phyloP scores from a whole-genome alignment of 2,888 invertebrate genomes.

The Quadriops clusia region DNA sequence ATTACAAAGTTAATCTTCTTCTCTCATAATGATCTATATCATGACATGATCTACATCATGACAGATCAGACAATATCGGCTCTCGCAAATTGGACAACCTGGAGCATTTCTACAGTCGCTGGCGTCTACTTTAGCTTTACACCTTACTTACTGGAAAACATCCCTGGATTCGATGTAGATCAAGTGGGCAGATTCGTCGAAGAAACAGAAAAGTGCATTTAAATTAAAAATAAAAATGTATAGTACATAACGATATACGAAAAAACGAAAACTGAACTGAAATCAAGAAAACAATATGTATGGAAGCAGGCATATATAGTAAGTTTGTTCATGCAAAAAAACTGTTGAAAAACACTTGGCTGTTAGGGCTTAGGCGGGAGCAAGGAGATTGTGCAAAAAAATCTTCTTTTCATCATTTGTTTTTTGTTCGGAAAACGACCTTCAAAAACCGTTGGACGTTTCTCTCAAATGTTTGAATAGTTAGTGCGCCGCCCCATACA shows the following conservation, averaged over 20 bases:
- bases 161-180: slow-evolving; percentile 52
- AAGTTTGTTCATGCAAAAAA: slow-evolving; percentile 56
- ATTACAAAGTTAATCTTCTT: too few species aligned
- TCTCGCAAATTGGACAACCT: too few species aligned
- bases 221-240: slow-evolving; percentile 39
- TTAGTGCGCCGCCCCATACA: slow-evolving; percentile 76
- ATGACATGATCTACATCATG: too few species aligned
- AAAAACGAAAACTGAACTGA: slow-evolving; percentile 22
- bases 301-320: slow-evolving; percentile 61
- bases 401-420: slow-evolving; percentile 9
- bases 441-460: slow-evolving; percentile 54
- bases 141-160: slow-evolving; percentile 64
- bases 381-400: slow-evolving; percentile 58
- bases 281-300: slow-evolving; percentile 37
- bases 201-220: slow-evolving; percentile 54
- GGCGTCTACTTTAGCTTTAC: slow-evolving; percentile 22
- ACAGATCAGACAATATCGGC: too few species aligned
- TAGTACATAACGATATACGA: slow-evolving; percentile 8
- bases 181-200: slow-evolving; percentile 41
- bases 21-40: too few species aligned
- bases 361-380: slow-evolving; percentile 51
- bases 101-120: slow-evolving; percentile 8
- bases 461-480: slow-evolving; percentile 25
- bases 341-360: slow-evolving; percentile 32
- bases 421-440: slow-evolving; percentile 53